These are phyloP conservation scores for Colius striatus DNA, from an alignment of 2,113 vertebrate species.

Conservation along the genomic window DNA sequence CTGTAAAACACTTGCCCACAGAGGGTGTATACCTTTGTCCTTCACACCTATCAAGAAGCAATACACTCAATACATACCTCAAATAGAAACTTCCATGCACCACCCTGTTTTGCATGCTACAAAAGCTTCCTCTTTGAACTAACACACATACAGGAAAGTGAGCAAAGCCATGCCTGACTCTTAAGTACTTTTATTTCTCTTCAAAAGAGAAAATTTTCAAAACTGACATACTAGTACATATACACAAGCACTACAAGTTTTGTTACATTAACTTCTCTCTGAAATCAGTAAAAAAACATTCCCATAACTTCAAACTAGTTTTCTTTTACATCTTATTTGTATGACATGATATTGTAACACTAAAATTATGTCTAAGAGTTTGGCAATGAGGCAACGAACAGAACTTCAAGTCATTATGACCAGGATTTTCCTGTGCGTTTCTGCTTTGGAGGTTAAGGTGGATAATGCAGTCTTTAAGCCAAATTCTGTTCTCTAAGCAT, in stretches of 20 bases:
- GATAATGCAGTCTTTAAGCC: neutral
- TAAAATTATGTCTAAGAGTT: neutral
- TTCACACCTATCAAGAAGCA: neutral
- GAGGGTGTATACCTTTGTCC: neutral
- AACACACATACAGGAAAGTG: neutral
- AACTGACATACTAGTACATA: neutral
- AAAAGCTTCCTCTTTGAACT: neutral
- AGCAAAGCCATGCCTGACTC: neutral
- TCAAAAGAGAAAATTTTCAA: neutral
- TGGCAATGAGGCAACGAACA: neutral
- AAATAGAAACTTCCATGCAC: neutral
- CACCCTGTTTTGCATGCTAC: neutral
- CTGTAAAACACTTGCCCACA: neutral
- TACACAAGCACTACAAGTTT: neutral
- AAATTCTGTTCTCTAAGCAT: neutral
- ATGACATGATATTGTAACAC: neutral
- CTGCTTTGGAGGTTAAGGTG: neutral
- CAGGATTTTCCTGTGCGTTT: neutral
- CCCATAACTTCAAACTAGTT: neutral
- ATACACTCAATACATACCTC: neutral
- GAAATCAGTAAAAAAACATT: neutral
- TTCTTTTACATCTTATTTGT: neutral
- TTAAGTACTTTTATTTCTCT: neutral
- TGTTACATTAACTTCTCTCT: neutral
- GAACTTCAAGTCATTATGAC: slow-evolving; percentile 15